A percentile compares a stretch with the other conserved stretches of the same genome.
phyloP scores from a whole-genome alignment of 2,797 vertebrate species.

The Lithobates pipiens region DNA sequence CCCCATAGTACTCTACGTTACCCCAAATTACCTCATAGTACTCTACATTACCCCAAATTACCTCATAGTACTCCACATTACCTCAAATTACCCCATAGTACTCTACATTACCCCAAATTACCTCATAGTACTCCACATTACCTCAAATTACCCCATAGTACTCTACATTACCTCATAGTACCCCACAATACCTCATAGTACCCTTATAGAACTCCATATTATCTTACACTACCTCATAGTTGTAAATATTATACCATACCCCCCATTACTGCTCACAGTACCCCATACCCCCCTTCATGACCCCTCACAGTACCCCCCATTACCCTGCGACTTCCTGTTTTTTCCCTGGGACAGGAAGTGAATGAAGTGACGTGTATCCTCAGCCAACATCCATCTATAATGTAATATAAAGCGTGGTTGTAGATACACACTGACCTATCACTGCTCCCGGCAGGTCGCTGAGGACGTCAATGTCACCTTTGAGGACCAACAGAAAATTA shows the following conservation, averaged over 20 bases:
- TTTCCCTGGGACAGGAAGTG: too few relatives aligned
- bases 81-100: not conserved
- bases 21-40: too few relatives aligned
- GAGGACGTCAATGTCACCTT: constrained; percentile 98
- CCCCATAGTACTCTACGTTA: too few relatives aligned
- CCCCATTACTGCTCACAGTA: not conserved
- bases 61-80: not conserved
- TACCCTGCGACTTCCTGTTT: too few relatives aligned
- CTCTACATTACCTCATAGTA: not conserved
- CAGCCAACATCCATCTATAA: too few relatives aligned
- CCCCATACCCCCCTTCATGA: not conserved
- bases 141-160: too few relatives aligned
- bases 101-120: not conserved
- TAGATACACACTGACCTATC: not conserved
- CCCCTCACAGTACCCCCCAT: not conserved
- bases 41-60: not conserved
- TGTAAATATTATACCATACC: not conserved
- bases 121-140: too few relatives aligned
- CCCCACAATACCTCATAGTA: not conserved
- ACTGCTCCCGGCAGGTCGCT: constrained; percentile 79
- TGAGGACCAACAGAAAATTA: constrained; percentile 98
- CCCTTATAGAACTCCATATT: not conserved
- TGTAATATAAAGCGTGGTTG: too few relatives aligned
- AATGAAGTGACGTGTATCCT: too few relatives aligned
- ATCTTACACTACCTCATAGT: not conserved